A percentile compares a stretch with the other conserved stretches of the same genome.
These are phyloP conservation scores for Otocyon megalotis DNA, from an alignment of 2,113 vertebrate species.

Conservation along the genomic window DNA sequence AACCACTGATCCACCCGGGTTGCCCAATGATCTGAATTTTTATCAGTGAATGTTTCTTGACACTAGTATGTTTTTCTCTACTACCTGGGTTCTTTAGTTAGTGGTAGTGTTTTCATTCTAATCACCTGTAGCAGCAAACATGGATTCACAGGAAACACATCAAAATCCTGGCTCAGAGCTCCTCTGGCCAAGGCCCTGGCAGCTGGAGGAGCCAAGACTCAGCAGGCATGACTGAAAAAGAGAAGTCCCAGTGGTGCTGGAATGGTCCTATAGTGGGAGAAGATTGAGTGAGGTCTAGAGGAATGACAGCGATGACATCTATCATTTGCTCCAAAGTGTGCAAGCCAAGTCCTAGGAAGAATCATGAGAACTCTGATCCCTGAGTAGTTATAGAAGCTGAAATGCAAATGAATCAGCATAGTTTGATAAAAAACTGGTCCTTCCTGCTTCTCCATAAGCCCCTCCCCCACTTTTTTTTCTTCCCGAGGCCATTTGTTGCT, in stretches of 20 bases:
- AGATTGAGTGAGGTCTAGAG: conserved; percentile 80
- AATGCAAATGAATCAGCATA: conserved; percentile 91
- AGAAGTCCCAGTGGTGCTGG: conserved; percentile 81
- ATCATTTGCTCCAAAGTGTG: conserved; percentile 79
- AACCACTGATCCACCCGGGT: too few species aligned
- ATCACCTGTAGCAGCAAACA: not conserved
- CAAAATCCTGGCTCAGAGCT: not conserved
- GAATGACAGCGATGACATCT: conserved; percentile 78
- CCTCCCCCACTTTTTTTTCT: conserved; percentile 65
- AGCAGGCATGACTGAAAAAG: conserved; percentile 83
- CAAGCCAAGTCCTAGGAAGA: conserved; percentile 77
- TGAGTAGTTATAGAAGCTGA: conserved; percentile 92
- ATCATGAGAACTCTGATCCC: conserved; percentile 94
- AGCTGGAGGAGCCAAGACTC: conserved; percentile 56
- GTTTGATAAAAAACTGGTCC: conserved; percentile 88
- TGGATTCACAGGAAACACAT: not conserved
- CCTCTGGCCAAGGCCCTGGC: not conserved
- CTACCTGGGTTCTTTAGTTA: not conserved
- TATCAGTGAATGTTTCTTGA: not conserved
- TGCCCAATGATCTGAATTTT: not conserved
- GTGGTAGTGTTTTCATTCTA: not conserved
- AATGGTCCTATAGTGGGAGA: conserved; percentile 81
- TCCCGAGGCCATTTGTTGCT: conserved; percentile 74
- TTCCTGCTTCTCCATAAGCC: conserved; percentile 60
- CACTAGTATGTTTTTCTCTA: not conserved